Percentiles rank a stretch among this genome's conserved stretches.
Conservation (phyloP, 2,113 vertebrate species). For the Rhinoderma darwinii region DNA sequence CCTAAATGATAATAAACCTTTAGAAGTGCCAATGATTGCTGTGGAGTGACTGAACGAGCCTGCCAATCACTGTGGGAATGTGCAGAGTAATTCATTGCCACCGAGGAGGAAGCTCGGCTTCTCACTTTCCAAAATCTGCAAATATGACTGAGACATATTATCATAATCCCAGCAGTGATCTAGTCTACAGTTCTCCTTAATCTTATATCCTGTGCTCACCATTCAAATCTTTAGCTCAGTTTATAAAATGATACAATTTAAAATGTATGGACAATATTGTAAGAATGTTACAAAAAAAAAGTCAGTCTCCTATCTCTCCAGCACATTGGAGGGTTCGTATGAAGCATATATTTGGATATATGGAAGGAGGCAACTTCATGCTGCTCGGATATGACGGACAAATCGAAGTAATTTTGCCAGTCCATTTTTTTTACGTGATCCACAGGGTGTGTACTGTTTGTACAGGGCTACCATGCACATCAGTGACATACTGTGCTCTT, state of each 20-base stretch:
- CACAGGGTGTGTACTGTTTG: not conserved
- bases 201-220: not conserved
- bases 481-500: not conserved
- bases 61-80: slow-evolving; percentile 73
- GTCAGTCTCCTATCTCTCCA: too few relatives aligned
- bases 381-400: not conserved
- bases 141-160: slow-evolving; percentile 31
- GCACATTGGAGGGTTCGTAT: not conserved
- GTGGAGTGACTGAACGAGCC: slow-evolving; percentile 73
- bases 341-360: not conserved
- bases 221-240: not conserved
- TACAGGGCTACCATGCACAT: not conserved
- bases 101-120: slow-evolving; percentile 23
- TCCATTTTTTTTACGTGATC: not conserved
- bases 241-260: too few relatives aligned
- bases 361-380: not conserved
- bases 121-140: slow-evolving; percentile 29
- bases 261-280: too few relatives aligned
- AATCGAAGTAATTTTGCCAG: not conserved
- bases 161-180: slow-evolving; percentile 19
- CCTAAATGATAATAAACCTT: slow-evolving; percentile 78
- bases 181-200: not conserved
- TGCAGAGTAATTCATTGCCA: slow-evolving; percentile 59
- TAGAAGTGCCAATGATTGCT: slow-evolving; percentile 71
- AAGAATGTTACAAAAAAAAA: too few relatives aligned